Evolutionary conservation across 2,888 invertebrate species (phyloP).

Genomic region (Drosophila demipolita): DNA sequence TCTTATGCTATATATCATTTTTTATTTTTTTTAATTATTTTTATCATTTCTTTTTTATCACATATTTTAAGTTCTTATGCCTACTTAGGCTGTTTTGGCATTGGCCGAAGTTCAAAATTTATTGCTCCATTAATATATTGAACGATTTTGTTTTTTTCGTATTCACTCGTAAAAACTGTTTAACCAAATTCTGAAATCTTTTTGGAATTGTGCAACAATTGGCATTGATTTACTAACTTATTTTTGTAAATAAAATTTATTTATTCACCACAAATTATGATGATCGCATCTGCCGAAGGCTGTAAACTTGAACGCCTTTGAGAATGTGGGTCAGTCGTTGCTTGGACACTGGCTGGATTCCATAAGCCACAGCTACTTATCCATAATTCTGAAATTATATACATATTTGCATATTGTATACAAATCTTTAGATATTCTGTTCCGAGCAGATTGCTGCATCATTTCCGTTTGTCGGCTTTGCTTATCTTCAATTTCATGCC

Average conservation of each 20-base stretch:
- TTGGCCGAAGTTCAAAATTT: constrained; percentile 64
- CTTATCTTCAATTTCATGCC: constrained; percentile 45
- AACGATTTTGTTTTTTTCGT: constrained; percentile 6
- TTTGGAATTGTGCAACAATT: constrained; percentile 69
- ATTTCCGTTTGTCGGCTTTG: constrained; percentile 59
- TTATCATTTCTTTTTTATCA: constrained; percentile 12
- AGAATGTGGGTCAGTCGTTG: constrained; percentile 53
- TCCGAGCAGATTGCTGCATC: constrained; percentile 45
- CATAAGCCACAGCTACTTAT: background rate
- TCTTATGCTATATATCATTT: constrained; percentile 20
- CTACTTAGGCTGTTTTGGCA: constrained; percentile 30
- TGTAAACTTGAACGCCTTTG: constrained; percentile 65
- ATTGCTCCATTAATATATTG: constrained; percentile 48
- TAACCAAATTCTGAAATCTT: constrained; percentile 44
- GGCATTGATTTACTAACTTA: constrained; percentile 49
- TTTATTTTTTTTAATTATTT: constrained; percentile 34
- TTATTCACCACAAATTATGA: constrained; percentile 23
- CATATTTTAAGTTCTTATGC: constrained; percentile 23
- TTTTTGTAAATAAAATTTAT: constrained; percentile 43
- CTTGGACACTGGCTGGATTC: background rate
- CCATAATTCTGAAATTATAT: background rate
- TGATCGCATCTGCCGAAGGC: constrained; percentile 57
- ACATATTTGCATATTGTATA: constrained; percentile 25
- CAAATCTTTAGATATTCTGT: background rate
- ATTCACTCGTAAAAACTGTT: constrained; percentile 32